Percentiles rank a stretch among this genome's conserved stretches.
Conservation (phyloP, 2,113 vertebrate genomes). For the Callorhinus ursinus region DNA sequence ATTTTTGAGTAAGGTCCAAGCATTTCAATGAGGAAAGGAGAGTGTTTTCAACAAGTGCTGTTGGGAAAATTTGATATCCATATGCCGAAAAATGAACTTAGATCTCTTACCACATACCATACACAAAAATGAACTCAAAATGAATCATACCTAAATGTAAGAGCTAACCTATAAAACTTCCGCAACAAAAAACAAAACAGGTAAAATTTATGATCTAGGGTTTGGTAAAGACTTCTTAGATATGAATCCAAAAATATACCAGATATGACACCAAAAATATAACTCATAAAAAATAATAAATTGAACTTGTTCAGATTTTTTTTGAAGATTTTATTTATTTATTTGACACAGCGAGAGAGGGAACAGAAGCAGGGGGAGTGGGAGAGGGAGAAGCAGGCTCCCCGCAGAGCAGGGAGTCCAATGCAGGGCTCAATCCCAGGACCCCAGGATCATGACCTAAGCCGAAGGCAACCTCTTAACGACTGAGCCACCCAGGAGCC, state of each 20-base stretch:
- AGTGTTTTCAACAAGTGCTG: not conserved
- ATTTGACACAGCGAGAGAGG: too few species aligned
- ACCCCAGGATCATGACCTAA: too few species aligned
- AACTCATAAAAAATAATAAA: not conserved
- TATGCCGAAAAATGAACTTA: not conserved
- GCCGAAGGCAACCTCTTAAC: too few species aligned
- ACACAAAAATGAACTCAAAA: not conserved
- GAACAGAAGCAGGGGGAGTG: too few species aligned
- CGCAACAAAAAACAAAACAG: not conserved
- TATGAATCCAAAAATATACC: not conserved
- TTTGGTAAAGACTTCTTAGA: slow-evolving; percentile 16
- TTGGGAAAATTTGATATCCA: not conserved
- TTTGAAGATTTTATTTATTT: too few species aligned
- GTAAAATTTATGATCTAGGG: not conserved
- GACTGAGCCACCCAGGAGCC: too few species aligned
- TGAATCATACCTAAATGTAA: not conserved
- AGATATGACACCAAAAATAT: not conserved
- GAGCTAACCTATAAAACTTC: not conserved
- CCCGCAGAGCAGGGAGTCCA: too few species aligned
- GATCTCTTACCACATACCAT: not conserved
- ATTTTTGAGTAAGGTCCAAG: not conserved
- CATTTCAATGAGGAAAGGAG: not conserved
- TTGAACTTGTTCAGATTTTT: not conserved
- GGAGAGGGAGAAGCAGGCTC: too few species aligned
- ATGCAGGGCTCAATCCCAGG: too few species aligned